Percentiles rank a stretch among this genome's conserved stretches.
These are phyloP conservation scores for Lophius piscatorius DNA, from an alignment of 2,113 vertebrate genomes.

Conservation along the genomic window DNA sequence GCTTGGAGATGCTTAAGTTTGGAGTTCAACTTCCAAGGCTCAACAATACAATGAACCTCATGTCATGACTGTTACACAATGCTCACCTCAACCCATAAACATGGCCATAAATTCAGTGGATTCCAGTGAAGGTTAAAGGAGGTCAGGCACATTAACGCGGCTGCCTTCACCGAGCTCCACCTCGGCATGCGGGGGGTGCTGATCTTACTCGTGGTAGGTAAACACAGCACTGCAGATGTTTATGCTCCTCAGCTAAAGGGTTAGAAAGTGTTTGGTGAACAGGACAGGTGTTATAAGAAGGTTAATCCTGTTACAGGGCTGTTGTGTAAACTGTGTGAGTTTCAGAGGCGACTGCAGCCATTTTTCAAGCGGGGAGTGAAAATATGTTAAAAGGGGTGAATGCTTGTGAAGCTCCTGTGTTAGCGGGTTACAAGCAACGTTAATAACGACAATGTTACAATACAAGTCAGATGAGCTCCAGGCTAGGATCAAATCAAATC, in stretches of 20 bases:
- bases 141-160: constrained; percentile 34
- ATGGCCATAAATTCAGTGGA: constrained; percentile 36
- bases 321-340: constrained; percentile 75
- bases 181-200: background rate
- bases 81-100: constrained; percentile 21
- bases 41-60: too few species aligned
- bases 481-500: too few species aligned
- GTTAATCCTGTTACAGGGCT: constrained; percentile 65
- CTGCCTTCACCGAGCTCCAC: background rate
- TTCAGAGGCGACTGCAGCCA: constrained; percentile 25
- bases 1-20: too few species aligned
- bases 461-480: too few species aligned
- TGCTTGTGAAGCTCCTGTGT: constrained; percentile 14
- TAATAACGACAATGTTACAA: too few species aligned
- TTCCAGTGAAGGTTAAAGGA: constrained; percentile 33
- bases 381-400: constrained; percentile 50
- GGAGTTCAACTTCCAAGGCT: too few species aligned
- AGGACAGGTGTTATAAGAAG: constrained; percentile 72
- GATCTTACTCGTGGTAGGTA: constrained; percentile 44
- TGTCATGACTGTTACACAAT: constrained; percentile 30
- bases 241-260: constrained; percentile 69
- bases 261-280: constrained; percentile 72
- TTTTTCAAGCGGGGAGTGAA: constrained; percentile 55
- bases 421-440: too few species aligned
- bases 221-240: constrained; percentile 72